Conservation (phyloP, 2,888 invertebrate genomes). For the Deilephila elpenor region DNA sequence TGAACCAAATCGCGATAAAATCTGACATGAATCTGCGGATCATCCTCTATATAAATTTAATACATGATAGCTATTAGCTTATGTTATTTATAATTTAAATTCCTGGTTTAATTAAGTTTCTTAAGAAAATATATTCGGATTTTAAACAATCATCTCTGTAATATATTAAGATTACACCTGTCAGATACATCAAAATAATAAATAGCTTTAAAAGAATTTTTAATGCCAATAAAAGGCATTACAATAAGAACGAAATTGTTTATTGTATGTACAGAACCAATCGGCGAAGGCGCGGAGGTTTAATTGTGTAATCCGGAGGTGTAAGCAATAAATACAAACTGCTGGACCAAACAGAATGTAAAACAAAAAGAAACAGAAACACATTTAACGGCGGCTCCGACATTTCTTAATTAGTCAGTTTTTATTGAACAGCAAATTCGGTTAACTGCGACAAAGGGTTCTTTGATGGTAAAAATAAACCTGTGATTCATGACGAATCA, state of each 20-base stretch:
- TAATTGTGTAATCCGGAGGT: constrained; percentile 29
- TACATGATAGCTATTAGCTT: too few relatives aligned
- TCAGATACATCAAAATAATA: background rate
- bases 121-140: too few relatives aligned
- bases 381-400: constrained; percentile 73
- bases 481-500: constrained; percentile 82
- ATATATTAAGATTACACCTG: background rate
- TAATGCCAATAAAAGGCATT: constrained; percentile 33
- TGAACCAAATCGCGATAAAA: too few relatives aligned
- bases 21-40: too few relatives aligned
- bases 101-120: too few relatives aligned
- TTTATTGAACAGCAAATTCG: constrained; percentile 82
- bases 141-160: too few relatives aligned
- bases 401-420: constrained; percentile 82
- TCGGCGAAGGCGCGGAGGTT: constrained; percentile 1
- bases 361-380: constrained; percentile 67
- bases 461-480: constrained; percentile 81
- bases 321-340: constrained; percentile 50
- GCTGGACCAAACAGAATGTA: constrained; percentile 61
- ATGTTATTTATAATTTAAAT: too few relatives aligned
- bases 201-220: constrained; percentile 16
- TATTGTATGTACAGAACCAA: constrained; percentile 33
- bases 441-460: constrained; percentile 80
- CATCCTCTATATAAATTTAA: too few relatives aligned
- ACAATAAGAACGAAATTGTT: constrained; percentile 15